phyloP scores from a whole-genome alignment of 2,888 invertebrate genomes.

The Pasiphila rectangulata region DNA sequence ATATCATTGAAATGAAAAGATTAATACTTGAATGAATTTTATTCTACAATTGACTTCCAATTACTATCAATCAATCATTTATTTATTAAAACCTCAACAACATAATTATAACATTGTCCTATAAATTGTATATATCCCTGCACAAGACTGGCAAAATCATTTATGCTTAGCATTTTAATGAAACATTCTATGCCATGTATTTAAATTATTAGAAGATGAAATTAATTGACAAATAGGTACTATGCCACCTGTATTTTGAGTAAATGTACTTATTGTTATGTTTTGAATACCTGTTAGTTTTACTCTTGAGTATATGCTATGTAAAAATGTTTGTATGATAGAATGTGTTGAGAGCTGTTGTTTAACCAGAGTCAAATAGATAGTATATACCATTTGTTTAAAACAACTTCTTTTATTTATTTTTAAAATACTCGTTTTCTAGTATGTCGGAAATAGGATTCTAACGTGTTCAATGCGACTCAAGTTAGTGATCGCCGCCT shows the following conservation, averaged over 20 bases:
- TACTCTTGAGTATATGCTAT: constrained; percentile 50
- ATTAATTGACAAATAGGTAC: neutral
- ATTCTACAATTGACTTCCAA: too few relatives aligned
- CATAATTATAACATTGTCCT: too few relatives aligned
- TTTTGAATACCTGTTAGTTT: constrained; percentile 15
- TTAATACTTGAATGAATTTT: too few relatives aligned
- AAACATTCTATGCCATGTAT: too few relatives aligned
- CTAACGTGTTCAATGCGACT: too few relatives aligned
- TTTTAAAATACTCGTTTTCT: too few relatives aligned
- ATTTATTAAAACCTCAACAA: too few relatives aligned
- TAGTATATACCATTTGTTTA: constrained; percentile 72
- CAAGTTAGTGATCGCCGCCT: too few relatives aligned
- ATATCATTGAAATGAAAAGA: too few relatives aligned
- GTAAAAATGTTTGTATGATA: constrained; percentile 50
- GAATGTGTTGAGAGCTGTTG: constrained; percentile 42
- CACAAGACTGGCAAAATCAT: constrained; percentile 12
- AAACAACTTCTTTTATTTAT: constrained; percentile 52
- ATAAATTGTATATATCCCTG: constrained; percentile 11
- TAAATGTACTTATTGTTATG: constrained; percentile 25
- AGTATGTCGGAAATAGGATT: too few relatives aligned
- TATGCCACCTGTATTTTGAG: neutral
- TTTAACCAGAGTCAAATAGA: constrained; percentile 60
- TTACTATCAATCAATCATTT: too few relatives aligned
- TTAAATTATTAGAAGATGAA: neutral
- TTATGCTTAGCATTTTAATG: constrained; percentile 9